These are phyloP conservation scores for Melangyna quadrimaculata DNA, from an alignment of 2,888 invertebrate genomes.

Conservation along the genomic window DNA sequence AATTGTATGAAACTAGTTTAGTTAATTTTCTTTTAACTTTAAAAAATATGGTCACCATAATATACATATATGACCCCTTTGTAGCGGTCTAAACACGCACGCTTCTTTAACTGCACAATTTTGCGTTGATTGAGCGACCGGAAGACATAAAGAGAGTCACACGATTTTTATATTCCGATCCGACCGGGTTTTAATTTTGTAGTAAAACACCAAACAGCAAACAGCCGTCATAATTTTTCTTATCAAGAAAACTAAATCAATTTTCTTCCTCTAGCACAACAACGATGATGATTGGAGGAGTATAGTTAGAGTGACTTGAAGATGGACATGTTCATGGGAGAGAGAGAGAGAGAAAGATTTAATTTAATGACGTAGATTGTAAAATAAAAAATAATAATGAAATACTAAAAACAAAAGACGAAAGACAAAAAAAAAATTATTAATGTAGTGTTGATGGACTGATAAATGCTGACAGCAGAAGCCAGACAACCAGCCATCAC, in stretches of 20 bases:
- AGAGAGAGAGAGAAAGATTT: background rate
- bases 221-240: slow-evolving; percentile 43
- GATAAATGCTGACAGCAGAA: slow-evolving; percentile 64
- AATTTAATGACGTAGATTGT: slow-evolving; percentile 11
- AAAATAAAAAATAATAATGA: background rate
- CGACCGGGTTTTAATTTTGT: slow-evolving; percentile 35
- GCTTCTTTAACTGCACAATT: background rate
- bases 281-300: background rate
- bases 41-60: slow-evolving; percentile 4
- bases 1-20: too few species aligned
- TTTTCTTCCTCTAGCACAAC: slow-evolving; percentile 2
- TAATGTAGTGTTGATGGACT: slow-evolving; percentile 67
- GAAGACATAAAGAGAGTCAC: slow-evolving; percentile 46
- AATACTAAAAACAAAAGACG: slow-evolving; percentile 14
- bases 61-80: background rate
- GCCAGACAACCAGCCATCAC: slow-evolving; percentile 14
- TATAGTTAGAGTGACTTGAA: background rate
- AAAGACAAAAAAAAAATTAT: slow-evolving; percentile 21
- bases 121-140: slow-evolving; percentile 22
- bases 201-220: slow-evolving; percentile 9
- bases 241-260: slow-evolving; percentile 62
- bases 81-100: slow-evolving; percentile 23
- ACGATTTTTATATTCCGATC: slow-evolving; percentile 22
- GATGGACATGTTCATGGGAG: background rate
- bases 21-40: background rate